These are phyloP conservation scores for Helleia helle DNA, from an alignment of 2,888 invertebrate species.

Conservation along the genomic window DNA sequence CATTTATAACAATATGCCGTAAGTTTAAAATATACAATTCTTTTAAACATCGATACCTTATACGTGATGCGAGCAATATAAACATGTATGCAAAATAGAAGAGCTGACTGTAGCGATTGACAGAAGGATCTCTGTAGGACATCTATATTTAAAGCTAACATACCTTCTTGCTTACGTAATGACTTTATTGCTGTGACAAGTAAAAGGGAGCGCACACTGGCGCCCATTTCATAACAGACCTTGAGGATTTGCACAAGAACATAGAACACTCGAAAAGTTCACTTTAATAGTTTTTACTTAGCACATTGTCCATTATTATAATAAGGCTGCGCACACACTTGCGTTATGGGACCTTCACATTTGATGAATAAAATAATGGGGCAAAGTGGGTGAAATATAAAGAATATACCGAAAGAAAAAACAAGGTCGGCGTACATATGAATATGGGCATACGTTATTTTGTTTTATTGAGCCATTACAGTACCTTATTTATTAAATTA, in stretches of 20 bases:
- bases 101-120: background rate
- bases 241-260: conserved; percentile 7
- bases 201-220: conserved; percentile 7
- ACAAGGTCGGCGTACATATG: no score
- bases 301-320: conserved; percentile 9
- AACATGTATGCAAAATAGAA: background rate
- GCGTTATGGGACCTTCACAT: no score
- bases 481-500: no score
- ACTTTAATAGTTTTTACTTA: conserved; percentile 9
- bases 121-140: background rate
- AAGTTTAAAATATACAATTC: background rate
- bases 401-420: no score
- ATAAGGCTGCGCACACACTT: background rate
- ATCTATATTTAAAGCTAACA: conserved; percentile 6
- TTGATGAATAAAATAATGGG: no score
- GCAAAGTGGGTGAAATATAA: no score
- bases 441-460: no score
- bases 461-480: no score
- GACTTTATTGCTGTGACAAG: conserved; percentile 14
- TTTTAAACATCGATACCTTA: background rate
- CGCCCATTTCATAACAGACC: conserved; percentile 5
- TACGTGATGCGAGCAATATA: background rate
- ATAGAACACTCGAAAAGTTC: background rate
- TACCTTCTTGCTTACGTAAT: conserved; percentile 12
- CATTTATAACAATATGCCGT: conserved; percentile 3